Conservation (phyloP, 2,797 vertebrate genomes). For the Podarcis siculus region DNA sequence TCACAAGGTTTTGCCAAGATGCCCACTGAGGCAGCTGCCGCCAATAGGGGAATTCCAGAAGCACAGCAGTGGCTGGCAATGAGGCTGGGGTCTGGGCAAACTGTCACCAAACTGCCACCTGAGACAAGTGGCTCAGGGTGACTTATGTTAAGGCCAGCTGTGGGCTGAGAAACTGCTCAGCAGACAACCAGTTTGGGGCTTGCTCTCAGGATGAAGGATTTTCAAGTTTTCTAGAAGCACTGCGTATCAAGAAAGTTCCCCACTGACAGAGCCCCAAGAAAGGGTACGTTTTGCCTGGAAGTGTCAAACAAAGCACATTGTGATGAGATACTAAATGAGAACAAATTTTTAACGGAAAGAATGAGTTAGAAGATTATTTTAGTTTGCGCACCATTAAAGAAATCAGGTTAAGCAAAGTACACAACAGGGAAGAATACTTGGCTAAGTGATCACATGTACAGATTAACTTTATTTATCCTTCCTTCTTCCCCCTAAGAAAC, state of each 20-base stretch:
- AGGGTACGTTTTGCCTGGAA: neutral
- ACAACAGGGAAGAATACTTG: slow-evolving; percentile 20
- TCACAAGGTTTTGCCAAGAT: no score
- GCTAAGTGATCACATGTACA: slow-evolving; percentile 41
- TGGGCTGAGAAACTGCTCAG: no score
- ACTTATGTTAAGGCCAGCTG: no score
- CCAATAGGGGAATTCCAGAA: no score
- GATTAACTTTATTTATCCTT: slow-evolving; percentile 32
- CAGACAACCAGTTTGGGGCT: neutral
- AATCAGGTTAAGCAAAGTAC: slow-evolving; percentile 33
- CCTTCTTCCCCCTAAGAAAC: neutral
- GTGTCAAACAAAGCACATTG: neutral
- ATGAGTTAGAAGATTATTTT: neutral
- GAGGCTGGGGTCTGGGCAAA: no score
- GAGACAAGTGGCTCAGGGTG: no score
- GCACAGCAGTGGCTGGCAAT: no score
- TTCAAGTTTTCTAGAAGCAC: neutral
- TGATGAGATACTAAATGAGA: neutral
- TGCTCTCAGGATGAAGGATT: neutral
- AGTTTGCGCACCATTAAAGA: slow-evolving; percentile 10
- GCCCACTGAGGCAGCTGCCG: no score
- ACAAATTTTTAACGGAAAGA: neutral
- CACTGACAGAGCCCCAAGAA: neutral
- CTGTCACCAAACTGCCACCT: no score
- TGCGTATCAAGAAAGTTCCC: neutral